Conservation (phyloP, 2,113 vertebrate species). For the Pteropus alecto region DNA sequence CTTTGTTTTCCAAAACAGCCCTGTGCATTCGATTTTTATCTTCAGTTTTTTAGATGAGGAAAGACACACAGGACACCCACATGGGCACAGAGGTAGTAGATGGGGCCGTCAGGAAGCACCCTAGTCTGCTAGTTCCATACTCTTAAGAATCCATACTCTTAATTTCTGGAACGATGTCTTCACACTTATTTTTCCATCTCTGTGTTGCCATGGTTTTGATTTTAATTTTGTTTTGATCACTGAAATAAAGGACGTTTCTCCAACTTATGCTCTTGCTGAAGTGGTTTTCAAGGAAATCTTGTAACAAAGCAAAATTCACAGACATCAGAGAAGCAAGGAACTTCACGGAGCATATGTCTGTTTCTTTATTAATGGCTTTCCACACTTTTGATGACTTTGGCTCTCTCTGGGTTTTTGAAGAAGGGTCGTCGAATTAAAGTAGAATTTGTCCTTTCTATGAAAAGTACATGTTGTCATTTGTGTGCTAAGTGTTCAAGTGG, state of each 20-base stretch:
- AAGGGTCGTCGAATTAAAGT: not conserved
- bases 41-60: not conserved
- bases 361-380: not conserved
- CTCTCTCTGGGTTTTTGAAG: not conserved
- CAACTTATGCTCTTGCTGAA: not conserved
- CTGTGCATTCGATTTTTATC: not conserved
- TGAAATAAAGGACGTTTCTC: not conserved
- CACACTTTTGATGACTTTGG: not conserved
- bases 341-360: not conserved
- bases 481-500: not conserved
- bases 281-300: not conserved
- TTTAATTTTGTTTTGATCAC: not conserved
- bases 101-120: fast-evolving
- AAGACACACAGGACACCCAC: not conserved
- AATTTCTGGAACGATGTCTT: not conserved
- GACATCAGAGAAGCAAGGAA: not conserved
- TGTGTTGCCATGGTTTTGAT: not conserved
- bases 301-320: not conserved
- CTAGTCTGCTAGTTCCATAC: no score
- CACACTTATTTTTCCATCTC: not conserved
- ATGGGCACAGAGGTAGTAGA: not conserved
- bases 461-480: not conserved
- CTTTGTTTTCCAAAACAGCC: not conserved
- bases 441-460: not conserved
- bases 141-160: not conserved